Evolutionary conservation across 2,113 vertebrate species (phyloP).

Genomic region (Dromiciops gliroides): DNA sequence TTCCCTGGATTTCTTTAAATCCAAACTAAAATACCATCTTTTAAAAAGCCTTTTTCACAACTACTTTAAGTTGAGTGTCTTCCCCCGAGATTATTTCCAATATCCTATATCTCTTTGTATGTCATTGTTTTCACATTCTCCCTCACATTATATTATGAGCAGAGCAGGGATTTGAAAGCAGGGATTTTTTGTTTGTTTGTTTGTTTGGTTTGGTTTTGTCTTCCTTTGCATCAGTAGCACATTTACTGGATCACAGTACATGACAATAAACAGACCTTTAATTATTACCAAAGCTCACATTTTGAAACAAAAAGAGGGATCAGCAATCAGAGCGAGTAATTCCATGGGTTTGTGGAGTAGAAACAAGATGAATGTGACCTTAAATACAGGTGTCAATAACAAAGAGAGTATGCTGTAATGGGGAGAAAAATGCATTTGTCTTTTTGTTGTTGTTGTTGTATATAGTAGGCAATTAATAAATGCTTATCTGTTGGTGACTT

Average conservation of each 20-base stretch:
- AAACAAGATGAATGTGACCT: neutral
- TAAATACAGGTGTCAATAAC: neutral
- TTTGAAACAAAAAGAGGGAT: neutral
- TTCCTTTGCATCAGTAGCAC: neutral
- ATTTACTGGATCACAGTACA: neutral
- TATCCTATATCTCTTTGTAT: neutral
- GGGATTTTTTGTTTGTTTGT: neutral
- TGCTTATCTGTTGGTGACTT: neutral
- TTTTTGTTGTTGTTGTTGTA: neutral
- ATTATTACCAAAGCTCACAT: neutral
- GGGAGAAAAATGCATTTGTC: neutral
- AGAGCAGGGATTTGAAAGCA: neutral
- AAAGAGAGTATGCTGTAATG: neutral
- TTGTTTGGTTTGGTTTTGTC: neutral
- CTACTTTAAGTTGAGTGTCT: neutral
- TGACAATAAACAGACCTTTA: neutral
- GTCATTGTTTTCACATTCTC: neutral
- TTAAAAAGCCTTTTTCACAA: neutral
- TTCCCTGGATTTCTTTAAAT: neutral
- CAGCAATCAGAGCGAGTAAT: neutral
- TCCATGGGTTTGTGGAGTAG: neutral
- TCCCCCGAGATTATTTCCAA: neutral
- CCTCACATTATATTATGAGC: neutral
- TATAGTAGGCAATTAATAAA: neutral
- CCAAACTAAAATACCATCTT: neutral